Conservation (phyloP, 1,140 invertebrate genomes). For the Thaumatotibia leucotreta region DNA sequence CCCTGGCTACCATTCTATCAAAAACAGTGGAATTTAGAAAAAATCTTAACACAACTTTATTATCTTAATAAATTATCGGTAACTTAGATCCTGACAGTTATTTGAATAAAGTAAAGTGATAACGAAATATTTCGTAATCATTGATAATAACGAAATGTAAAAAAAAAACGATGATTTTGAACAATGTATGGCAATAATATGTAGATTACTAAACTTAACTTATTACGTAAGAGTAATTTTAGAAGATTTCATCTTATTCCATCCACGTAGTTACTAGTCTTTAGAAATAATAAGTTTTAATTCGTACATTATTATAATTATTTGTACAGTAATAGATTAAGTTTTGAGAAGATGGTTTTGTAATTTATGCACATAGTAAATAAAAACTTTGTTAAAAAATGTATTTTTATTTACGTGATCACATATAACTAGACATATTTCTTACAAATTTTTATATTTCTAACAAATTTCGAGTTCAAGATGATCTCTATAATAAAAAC, state of each 20-base stretch:
- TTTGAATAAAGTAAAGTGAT: too few species aligned
- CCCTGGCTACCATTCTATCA: too few species aligned
- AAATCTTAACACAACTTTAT: too few species aligned
- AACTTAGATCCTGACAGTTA: too few species aligned
- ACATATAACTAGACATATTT: background rate
- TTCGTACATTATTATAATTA: background rate
- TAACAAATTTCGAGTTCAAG: slow-evolving; percentile 19
- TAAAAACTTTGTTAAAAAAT: background rate
- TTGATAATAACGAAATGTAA: too few species aligned
- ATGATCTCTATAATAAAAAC: slow-evolving; percentile 43
- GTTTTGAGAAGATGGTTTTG: background rate
- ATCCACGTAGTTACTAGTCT: slow-evolving; percentile 1
- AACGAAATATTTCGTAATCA: too few species aligned
- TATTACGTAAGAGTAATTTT: background rate
- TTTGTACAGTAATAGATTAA: background rate
- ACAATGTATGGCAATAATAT: background rate
- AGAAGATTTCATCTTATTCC: background rate
- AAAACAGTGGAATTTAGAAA: too few species aligned
- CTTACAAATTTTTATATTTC: background rate
- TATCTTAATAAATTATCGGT: too few species aligned
- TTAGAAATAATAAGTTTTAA: background rate
- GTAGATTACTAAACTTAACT: background rate
- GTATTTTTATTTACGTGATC: background rate
- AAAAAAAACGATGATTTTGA: too few species aligned
- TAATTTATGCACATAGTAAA: background rate